Conservation (phyloP, 1,140 invertebrate species). For the Hycleus phaleratus region DNA sequence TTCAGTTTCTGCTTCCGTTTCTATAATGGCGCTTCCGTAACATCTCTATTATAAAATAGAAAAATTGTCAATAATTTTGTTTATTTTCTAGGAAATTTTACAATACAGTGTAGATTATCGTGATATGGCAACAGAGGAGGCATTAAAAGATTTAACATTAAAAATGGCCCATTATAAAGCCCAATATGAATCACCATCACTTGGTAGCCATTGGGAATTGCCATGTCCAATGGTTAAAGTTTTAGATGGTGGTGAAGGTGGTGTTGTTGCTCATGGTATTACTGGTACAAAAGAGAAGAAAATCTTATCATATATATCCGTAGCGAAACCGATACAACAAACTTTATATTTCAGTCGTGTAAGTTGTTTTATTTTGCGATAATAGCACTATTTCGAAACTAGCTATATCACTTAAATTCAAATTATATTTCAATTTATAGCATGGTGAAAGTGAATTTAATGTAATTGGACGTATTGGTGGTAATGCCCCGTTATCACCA, state of each 20-base stretch:
- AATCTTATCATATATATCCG: constrained; percentile 71
- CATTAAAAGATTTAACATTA: constrained; percentile 71
- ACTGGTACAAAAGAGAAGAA: constrained; percentile 63
- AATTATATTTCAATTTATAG: constrained; percentile 43
- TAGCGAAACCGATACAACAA: constrained; percentile 52
- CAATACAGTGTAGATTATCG: constrained; percentile 85
- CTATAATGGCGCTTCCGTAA: too few species aligned
- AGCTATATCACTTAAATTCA: too few species aligned
- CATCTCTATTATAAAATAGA: too few species aligned
- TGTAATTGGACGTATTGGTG: constrained; percentile 82
- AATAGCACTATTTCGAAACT: too few species aligned
- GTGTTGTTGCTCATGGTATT: constrained; percentile 51
- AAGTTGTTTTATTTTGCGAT: constrained; percentile 4
- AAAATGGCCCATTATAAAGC: constrained; percentile 80
- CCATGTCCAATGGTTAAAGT: constrained; percentile 56
- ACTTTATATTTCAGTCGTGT: constrained; percentile 36
- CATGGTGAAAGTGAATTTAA: constrained; percentile 93
- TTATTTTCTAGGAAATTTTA: constrained; percentile 65
- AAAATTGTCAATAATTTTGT: background rate
- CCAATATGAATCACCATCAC: constrained; percentile 70
- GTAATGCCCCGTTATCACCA: constrained; percentile 75
- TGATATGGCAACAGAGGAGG: constrained; percentile 65
- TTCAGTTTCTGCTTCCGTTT: too few species aligned
- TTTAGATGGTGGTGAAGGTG: constrained; percentile 59
- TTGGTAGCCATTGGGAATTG: constrained; percentile 38